Evolutionary conservation across 1,140 invertebrate genomes (phyloP).

Genomic region (Heliothis virescens): DNA sequence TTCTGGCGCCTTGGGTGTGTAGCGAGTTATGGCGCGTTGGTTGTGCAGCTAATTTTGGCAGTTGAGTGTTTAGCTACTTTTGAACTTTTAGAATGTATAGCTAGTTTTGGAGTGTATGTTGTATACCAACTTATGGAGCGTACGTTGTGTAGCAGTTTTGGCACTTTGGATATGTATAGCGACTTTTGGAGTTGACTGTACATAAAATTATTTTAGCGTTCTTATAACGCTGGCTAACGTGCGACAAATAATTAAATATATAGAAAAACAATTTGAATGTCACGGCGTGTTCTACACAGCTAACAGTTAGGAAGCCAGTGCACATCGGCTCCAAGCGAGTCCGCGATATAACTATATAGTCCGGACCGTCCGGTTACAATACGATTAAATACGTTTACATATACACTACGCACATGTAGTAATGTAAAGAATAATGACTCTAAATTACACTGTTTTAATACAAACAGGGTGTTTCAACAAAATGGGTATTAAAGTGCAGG

Average conservation of each 20-base stretch:
- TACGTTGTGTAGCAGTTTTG: no score
- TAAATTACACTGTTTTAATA: not conserved
- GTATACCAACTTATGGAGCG: no score
- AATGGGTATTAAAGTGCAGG: not conserved
- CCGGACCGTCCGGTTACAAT: slow-evolving; percentile 15
- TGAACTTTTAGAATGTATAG: no score
- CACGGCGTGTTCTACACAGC: slow-evolving; percentile 17
- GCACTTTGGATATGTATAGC: no score
- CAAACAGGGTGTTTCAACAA: not conserved
- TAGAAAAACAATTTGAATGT: not conserved
- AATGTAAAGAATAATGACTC: not conserved
- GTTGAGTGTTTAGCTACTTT: no score
- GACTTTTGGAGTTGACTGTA: no score
- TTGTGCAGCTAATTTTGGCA: no score
- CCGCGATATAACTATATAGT: slow-evolving; percentile 1
- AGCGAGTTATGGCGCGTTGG: no score
- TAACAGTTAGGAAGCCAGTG: slow-evolving; percentile 29
- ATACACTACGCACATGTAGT: slow-evolving; percentile 22
- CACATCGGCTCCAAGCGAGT: slow-evolving; percentile 10
- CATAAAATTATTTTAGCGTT: slow-evolving; percentile 6
- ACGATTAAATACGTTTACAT: slow-evolving; percentile 22
- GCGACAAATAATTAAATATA: slow-evolving; percentile 23
- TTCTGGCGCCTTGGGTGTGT: no score
- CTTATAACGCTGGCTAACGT: slow-evolving; percentile 4
- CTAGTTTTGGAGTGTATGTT: no score